Conservation (phyloP, 2,113 vertebrate species). For the Ornithorhynchus anatinus region DNA sequence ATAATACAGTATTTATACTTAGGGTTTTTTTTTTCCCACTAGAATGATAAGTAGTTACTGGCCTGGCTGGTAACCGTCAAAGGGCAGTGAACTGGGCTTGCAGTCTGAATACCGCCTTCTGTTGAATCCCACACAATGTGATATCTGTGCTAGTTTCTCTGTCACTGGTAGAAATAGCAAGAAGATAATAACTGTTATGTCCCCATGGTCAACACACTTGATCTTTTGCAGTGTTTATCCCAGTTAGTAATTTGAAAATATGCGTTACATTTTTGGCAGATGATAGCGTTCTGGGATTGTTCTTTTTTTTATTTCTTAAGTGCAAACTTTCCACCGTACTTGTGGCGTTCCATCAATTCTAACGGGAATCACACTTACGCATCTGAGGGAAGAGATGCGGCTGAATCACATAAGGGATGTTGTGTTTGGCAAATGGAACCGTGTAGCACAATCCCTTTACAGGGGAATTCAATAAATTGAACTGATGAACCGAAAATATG, state of each 20-base stretch:
- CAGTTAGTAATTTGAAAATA: slow-evolving; percentile 29
- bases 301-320: not conserved
- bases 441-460: not conserved
- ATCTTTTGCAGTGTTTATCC: slow-evolving; percentile 32
- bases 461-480: not conserved
- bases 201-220: slow-evolving; percentile 23
- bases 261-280: slow-evolving; percentile 30
- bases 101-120: slow-evolving; percentile 43
- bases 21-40: not conserved
- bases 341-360: slow-evolving; percentile 1
- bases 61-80: slow-evolving; percentile 26
- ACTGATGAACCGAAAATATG: not conserved
- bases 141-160: slow-evolving; percentile 43
- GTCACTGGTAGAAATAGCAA: slow-evolving; percentile 31
- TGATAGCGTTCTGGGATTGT: slow-evolving; percentile 1
- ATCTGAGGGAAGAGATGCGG: not conserved
- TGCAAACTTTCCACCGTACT: not conserved
- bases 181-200: slow-evolving; percentile 23
- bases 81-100: slow-evolving; percentile 40
- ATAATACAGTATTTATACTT: slow-evolving; percentile 51
- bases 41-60: slow-evolving; percentile 44
- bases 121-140: slow-evolving; percentile 45
- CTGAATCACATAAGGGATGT: not conserved
- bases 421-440: slow-evolving; percentile 6
- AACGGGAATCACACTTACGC: not conserved